Conservation (phyloP, 2,797 vertebrate species). For the Gymnoscopelus microlampas region DNA sequence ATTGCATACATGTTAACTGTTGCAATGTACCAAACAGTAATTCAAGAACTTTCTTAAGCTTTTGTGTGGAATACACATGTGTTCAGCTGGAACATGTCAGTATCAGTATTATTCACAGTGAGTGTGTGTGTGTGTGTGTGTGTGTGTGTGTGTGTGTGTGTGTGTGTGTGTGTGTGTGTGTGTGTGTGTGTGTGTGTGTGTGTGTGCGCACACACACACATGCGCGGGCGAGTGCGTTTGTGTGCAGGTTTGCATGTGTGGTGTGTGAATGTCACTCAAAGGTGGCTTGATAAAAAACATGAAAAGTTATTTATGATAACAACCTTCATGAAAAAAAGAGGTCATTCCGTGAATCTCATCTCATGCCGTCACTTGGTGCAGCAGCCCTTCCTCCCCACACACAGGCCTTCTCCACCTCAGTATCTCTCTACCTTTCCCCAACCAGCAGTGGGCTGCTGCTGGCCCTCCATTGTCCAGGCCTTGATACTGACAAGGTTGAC, state of each 20-base stretch:
- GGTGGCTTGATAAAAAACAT: conserved; percentile 46
- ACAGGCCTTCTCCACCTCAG: background rate
- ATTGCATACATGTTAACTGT: background rate
- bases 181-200: background rate
- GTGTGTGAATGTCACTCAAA: conserved; percentile 1
- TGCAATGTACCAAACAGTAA: background rate
- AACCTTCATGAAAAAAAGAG: conserved; percentile 57
- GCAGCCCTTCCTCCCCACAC: background rate
- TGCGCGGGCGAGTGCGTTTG: background rate
- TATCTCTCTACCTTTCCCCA: conserved; percentile 47
- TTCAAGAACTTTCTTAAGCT: background rate
- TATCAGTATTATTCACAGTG: too few relatives aligned
- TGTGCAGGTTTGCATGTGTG: background rate
- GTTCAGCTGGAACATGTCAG: too few relatives aligned
- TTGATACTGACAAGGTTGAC: conserved; percentile 88
- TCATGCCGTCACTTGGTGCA: conserved; percentile 40
- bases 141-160: too few relatives aligned
- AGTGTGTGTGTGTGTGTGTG: too few relatives aligned
- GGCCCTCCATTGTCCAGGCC: conserved; percentile 78
- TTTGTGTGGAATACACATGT: too few relatives aligned
- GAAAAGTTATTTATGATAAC: conserved; percentile 63
- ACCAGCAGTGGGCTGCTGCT: conserved; percentile 42
- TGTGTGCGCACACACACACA: background rate
- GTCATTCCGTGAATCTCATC: conserved; percentile 63
- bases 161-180: background rate